Evolutionary conservation across 2,888 invertebrate species (phyloP), one percentile per base, ranked within the genome.

Genomic region (Yponomeuta evonymella): DNA sequence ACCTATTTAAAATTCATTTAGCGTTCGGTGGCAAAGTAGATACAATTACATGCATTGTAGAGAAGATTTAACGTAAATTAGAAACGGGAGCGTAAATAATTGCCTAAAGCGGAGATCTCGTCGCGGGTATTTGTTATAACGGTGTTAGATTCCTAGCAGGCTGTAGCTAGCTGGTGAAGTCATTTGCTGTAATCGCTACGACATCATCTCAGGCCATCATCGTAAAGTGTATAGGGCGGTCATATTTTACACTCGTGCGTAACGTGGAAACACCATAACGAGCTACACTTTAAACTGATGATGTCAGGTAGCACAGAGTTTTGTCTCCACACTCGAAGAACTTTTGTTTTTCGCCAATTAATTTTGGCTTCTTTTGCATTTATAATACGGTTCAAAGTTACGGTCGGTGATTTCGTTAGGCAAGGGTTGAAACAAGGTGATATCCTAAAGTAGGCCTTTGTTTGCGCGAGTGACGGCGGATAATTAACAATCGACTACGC

Each of bases 111-210:
- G 73, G 74, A 76, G 77, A 82, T 84, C 81, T 82, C 80, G 84
- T 85, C 82, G 86, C 84, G 84, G 84, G 86, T 84, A 86, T 84
- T 79, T 84, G 79, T 79, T 77, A 77, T 81, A 84, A 84, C 83
- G 80, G 81, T 82, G 78, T 77, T 70, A 36, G 69, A 64, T 64
- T 68, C 70, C 36, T 65, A 78, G 76, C 76, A 76, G 74, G 78
- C 80, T 79, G 77, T 77, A 81, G 78, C 65, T 65, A 11, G 33
- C 12, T 65, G 30, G 5, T 83, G 78, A 80, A 83, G 79, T 83
- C 80, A 86, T 87, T 87, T 86, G 76, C 81, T 83, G 81, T 88
- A 87, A 87, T 85, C 84, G 83, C 80, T 80, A 9, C 51, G 51
- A 58, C 51, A 58, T 58, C 51, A 58, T 58, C 51, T 58, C 51